Conservation (phyloP, 2,888 invertebrate species). For the Liopterus haemorrhoidalis region DNA sequence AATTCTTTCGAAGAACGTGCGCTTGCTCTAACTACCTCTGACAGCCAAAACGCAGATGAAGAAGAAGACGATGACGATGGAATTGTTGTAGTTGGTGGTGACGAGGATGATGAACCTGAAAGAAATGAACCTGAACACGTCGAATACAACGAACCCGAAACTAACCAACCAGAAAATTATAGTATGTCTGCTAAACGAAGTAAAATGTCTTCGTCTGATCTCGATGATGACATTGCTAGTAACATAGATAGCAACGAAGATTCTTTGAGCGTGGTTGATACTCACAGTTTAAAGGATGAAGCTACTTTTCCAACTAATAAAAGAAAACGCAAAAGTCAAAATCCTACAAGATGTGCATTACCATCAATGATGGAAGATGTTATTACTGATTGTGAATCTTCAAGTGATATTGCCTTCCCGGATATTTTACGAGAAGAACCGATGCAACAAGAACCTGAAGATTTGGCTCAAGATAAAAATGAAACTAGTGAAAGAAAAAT, state of each 20-base stretch:
- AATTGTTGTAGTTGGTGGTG: conserved; percentile 71
- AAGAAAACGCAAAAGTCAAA: conserved; percentile 81
- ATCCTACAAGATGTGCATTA: conserved; percentile 75
- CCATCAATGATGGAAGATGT: conserved; percentile 51
- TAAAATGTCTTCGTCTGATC: conserved; percentile 52
- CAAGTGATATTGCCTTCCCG: conserved; percentile 50
- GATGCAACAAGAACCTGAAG: conserved; percentile 32
- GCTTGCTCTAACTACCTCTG: conserved; percentile 36
- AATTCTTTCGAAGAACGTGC: conserved; percentile 40
- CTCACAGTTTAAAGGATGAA: conserved; percentile 53
- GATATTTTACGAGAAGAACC: conserved; percentile 33
- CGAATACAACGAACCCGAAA: conserved; percentile 41
- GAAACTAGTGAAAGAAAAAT: conserved; percentile 26
- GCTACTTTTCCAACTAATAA: conserved; percentile 59
- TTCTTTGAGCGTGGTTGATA: conserved; percentile 52
- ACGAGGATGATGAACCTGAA: conserved; percentile 51
- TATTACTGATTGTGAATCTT: conserved; percentile 56
- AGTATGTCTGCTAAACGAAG: conserved; percentile 61
- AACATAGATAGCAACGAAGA: conserved; percentile 63
- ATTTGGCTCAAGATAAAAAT: conserved; percentile 22
- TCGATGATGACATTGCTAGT: conserved; percentile 52
- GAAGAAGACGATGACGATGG: conserved; percentile 69
- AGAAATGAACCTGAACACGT: conserved; percentile 42
- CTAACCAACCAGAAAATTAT: conserved; percentile 63
- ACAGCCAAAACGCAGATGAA: conserved; percentile 45